Base-by-base conservation (phyloP, 2,797 vertebrate genomes). In the Pelochelys cantorii region DNA sequence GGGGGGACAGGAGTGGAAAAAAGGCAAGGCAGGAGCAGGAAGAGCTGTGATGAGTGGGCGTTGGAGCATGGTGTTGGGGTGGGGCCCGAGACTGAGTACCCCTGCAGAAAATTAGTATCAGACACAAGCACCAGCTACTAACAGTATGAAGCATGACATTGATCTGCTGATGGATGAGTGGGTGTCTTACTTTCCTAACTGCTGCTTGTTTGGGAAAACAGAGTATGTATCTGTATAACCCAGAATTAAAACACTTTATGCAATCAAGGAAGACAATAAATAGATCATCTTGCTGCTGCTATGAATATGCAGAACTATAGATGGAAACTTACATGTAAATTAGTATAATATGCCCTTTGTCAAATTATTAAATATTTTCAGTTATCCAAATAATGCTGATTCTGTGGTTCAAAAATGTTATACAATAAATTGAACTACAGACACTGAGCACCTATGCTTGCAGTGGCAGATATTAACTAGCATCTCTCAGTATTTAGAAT, bases 381-480 rank as follows among this genome's bases (percentile, higher is more conserved):
- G 62, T 79, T 15, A 3, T n/a, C 75, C 77, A 54, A 52, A 80
- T 90, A 82, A 31, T 78, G 62, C 60, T 93, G 81, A 83, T 92
- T 94, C 87, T 78, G 42, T 56, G 65, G 78, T 15, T 29, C 74
- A 89, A 94, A 96, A 95, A 81, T 81, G 81, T 92, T 88, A 95
- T 91, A 93, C 93, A 62, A 92, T 86, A 88, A 65, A 91, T 71
- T 31, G 68, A 94, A 80, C 37, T 31, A 14, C 2, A 55, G 60
- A 79, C 89, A 94, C 93, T 48, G 93, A 92, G 79, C 65, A 84
- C 81, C 3, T 11, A 93, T 93, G 48, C 84, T 88, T 92, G 85
- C 2, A 3, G 81, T 85, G 93, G 81, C 88, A 94, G 85, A 91
- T 92, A 86, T 95, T 91, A 79, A 75, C 53, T 93, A 89, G 81